Evolutionary conservation across 2,888 invertebrate species (phyloP), one percentile per base, ranked within the genome.

Genomic region (Acanthacorydalis orientalis): DNA sequence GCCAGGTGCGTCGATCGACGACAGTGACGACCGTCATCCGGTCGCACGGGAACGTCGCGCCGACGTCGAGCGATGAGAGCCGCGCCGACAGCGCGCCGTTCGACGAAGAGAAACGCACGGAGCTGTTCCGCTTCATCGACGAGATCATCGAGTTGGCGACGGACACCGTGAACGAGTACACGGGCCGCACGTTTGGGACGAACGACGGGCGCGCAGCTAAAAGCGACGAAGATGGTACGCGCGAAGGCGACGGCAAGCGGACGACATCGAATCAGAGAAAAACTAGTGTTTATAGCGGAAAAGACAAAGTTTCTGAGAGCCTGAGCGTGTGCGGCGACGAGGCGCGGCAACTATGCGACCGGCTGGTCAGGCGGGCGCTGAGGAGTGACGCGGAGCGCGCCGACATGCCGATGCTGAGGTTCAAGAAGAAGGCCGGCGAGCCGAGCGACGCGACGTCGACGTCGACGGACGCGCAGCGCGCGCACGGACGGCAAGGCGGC

Each of bases 231-330:
- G 43, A 43, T 4, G 34, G 34, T 34, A 16, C 33, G 15, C 6
- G 16, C 4, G 14, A 11, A 10, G 10, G n/a, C 34, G 33, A 44
- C 14, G 35, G 23, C 11, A n/a, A 33, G n/a, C 33, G 35, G n/a
- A 23, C 32, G 39, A 40, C 15, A 31, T 35, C 12, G 14, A 15
- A 14, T 45, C 35, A 34, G 7, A 33, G 31, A 11, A 15, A 45
- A 45, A 45, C 16, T 37, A 34, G 37, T 8, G 23, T 47, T 43
- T 35, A 31, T 43, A 43, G 31, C 42, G 8, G 47, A 47, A 39
- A 47, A 35, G 39, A 47, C 16, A 16, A 47, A 47, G 31, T 47
- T 34, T 43, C 43, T 47, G 23, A 43, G 47, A 46, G 7, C 14
- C 7, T n/a, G 10, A 37, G 9, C 7, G 7, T 37, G 14, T 7